Base-by-base conservation (phyloP, 2,797 vertebrate genomes). In the Poeciliopsis infans region DNA sequence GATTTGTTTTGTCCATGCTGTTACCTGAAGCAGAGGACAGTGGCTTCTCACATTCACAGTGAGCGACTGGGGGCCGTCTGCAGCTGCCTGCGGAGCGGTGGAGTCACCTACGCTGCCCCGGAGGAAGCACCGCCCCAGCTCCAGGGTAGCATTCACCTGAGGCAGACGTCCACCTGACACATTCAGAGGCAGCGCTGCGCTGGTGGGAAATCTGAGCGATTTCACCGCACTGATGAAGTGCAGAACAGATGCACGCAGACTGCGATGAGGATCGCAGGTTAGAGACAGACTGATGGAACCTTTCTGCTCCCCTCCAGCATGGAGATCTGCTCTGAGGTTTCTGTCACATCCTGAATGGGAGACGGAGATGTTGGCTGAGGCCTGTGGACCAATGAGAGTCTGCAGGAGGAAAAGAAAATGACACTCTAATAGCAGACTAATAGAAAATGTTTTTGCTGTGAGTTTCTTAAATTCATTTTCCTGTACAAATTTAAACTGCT, bases 21-120 rank as follows among this genome's bases (percentile, higher is more conserved):
- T 91, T 89, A 97, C 96, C 95, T 96, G 93, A 28, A 97, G 82
- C 25, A 47, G 36, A 43, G 83, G n/a, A 12, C 96, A 97, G 79
- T 92, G 92, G 91, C 90, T 96, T 76, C 81, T 93, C 57, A 96
- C 74, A 79, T 93, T 94, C 20, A 95, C 82, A 1, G 80, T 28
- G 83, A 95, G 96, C 71, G 87, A 59, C 86, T 47, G 92, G 83
- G 68, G 13, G 57, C 7, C 83, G 23, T 53, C 72, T 51, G 72
- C 68, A 18, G 92, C 92, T 41, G 57, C 75, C 41, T 86, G 90
- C 36, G 61, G 79, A 75, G 81, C 72, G 23, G 77, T 36, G 0
- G 39, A 86, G 64, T 93, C 76, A 49, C 91, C 91, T 33, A 94
- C 78, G 43, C 80, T 83, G 8, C 90, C 92, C 18, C 77, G 93